phyloP scores from a whole-genome alignment of 2,888 invertebrate species.

The Physocephala rufipes region DNA sequence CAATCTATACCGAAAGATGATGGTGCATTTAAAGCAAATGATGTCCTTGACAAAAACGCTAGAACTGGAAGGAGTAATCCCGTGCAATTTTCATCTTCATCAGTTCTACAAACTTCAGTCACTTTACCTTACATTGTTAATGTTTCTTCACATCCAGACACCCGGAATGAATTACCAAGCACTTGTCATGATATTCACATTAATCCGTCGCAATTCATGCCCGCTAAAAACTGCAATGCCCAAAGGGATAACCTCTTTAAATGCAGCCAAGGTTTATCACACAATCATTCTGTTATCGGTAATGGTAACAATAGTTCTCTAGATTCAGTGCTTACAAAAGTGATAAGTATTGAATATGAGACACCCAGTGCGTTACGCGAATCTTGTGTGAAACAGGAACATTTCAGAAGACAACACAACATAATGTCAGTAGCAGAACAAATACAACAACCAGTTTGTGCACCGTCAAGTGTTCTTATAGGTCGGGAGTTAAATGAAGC shows the following conservation, averaged over 20 bases:
- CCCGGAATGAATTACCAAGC: slow-evolving; percentile 49
- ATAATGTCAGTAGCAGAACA: slow-evolving; percentile 44
- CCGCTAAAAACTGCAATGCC: slow-evolving; percentile 39
- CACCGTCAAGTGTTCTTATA: slow-evolving; percentile 53
- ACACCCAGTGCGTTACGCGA: slow-evolving; percentile 64
- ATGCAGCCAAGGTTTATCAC: slow-evolving; percentile 49
- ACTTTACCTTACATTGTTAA: slow-evolving; percentile 46
- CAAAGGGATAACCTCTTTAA: slow-evolving; percentile 54
- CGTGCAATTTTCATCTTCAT: slow-evolving; percentile 10
- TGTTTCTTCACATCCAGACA: slow-evolving; percentile 44
- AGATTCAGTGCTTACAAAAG: slow-evolving; percentile 85
- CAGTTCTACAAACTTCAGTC: slow-evolving; percentile 21
- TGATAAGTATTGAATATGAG: slow-evolving; percentile 86
- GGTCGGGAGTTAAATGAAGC: slow-evolving; percentile 74
- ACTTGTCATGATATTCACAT: slow-evolving; percentile 47
- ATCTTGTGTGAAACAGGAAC: slow-evolving; percentile 55
- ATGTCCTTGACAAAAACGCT: slow-evolving; percentile 51
- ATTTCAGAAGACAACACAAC: slow-evolving; percentile 42
- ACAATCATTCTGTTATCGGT: slow-evolving; percentile 44
- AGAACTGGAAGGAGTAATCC: slow-evolving; percentile 37
- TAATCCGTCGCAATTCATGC: slow-evolving; percentile 32
- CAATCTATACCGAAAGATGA: slow-evolving; percentile 31
- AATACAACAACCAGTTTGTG: slow-evolving; percentile 51
- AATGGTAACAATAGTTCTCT: slow-evolving; percentile 71
- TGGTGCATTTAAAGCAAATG: slow-evolving; percentile 45